Evolutionary conservation across 1,140 invertebrate species (phyloP), one percentile per base, ranked within the genome.

Genomic region (Chironomus striatipennis): DNA sequence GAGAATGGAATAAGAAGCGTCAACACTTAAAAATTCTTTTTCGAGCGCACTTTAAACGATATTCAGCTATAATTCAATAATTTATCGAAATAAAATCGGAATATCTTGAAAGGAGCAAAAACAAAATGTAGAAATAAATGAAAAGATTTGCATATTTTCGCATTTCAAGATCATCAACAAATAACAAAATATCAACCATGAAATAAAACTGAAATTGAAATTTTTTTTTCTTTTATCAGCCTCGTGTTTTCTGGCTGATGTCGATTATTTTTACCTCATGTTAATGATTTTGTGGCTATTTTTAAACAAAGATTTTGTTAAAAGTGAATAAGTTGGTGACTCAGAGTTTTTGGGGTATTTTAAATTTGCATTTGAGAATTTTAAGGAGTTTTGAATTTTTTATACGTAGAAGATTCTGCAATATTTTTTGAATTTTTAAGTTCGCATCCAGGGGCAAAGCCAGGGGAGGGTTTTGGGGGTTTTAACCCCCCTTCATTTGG

Each of bases 81-180:
- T 57, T 57, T 34, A 57, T 57, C n/a, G 47, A 57, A 57, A 57
- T 0, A 57, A 57, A 57, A 57, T 57, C 47, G n/a, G n/a, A 57
- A 57, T 47, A 10, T 10, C 8, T 10, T 8, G n/a, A 57, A 4
- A n/a, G n/a, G 12, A 57, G 12, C 47, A 57, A n/a, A 0, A n/a
- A 12, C 24, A 34, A n/a, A 12, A 12, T 12, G 12, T 57, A 57
- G 12, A 57, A 57, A 57, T 57, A 57, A 57, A 57, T 57, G 47
- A 57, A 57, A n/a, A 7, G 47, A 57, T 57, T 57, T 57, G 47
- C 47, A 57, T 57, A 57, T 57, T n/a, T 57, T 57, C 47, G 47
- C 47, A 57, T 57, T 57, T 57, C 47, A 57, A 57, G 47, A 57
- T 57, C 47, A 57, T 57, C 47, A 57, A 57, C 47, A 57, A 57